Percentiles rank a stretch among this genome's conserved stretches.
Conservation (phyloP, 2,888 invertebrate genomes). For the Cheilosia grossa region DNA sequence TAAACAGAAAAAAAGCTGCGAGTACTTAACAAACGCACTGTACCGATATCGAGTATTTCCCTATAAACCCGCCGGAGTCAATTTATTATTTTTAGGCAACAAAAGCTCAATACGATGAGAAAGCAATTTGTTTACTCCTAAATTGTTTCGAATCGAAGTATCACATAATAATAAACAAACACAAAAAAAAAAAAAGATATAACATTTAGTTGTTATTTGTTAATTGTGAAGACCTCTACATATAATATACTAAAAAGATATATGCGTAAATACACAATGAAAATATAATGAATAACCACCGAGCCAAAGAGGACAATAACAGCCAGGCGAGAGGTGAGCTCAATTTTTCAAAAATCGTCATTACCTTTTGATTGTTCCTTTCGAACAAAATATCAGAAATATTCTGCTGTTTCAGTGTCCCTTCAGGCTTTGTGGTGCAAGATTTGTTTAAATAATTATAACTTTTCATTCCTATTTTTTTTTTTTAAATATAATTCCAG, state of each 20-base stretch:
- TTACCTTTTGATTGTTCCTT: not conserved
- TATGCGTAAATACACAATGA: conserved; percentile 59
- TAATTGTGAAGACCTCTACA: conserved; percentile 39
- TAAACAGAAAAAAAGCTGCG: conserved; percentile 33
- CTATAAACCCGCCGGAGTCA: conserved; percentile 43
- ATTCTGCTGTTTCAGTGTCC: conserved; percentile 13
- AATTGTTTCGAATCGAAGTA: conserved; percentile 66
- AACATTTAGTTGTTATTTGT: conserved; percentile 46
- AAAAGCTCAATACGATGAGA: conserved; percentile 32
- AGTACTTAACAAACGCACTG: conserved; percentile 53
- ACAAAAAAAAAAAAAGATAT: conserved; percentile 13
- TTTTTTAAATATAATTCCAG: conserved; percentile 56
- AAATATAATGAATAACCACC: conserved; percentile 42
- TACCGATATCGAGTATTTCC: conserved; percentile 59
- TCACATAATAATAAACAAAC: conserved; percentile 57
- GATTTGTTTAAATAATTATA: conserved; percentile 9
- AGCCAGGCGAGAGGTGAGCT: not conserved
- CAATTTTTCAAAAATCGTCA: not conserved
- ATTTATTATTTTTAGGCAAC: conserved; percentile 24
- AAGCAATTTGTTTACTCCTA: conserved; percentile 17
- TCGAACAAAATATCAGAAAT: not conserved
- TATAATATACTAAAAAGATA: conserved; percentile 39
- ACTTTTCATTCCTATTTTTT: conserved; percentile 41
- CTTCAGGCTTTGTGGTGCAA: conserved; percentile 17
- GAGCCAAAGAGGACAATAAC: conserved; percentile 17